phyloP scores from a whole-genome alignment of 2,113 vertebrate genomes.

The Ophthalmotilapia sp. region DNA sequence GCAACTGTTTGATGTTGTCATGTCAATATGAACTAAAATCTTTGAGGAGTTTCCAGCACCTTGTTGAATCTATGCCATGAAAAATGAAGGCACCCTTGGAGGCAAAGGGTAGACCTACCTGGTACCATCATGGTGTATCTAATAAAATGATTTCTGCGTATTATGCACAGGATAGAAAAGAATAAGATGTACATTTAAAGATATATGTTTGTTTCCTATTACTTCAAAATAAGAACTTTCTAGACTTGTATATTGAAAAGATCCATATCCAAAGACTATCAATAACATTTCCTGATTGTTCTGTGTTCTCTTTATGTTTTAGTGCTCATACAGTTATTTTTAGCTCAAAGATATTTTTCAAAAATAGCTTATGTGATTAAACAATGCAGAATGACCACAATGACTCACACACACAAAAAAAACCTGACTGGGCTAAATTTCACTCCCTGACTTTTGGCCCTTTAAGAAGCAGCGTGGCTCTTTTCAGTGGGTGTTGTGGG shows the following conservation, averaged over 20 bases:
- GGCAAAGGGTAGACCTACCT: not conserved
- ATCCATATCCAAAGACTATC: not conserved
- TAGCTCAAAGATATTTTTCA: not conserved
- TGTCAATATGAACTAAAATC: not conserved
- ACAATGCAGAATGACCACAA: not conserved
- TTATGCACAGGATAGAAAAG: not conserved
- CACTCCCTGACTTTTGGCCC: not conserved
- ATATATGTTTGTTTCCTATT: not conserved
- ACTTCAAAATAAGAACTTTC: not conserved
- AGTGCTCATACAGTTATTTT: not conserved
- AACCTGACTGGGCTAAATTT: not conserved
- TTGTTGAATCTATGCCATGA: not conserved
- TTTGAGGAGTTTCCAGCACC: not conserved
- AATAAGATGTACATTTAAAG: not conserved
- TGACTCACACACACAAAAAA: not conserved
- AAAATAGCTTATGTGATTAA: not conserved
- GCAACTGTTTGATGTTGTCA: not conserved
- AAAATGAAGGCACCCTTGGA: not conserved
- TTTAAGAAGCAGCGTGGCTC: constrained; percentile 2
- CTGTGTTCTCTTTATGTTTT: not conserved
- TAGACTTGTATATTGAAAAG: not conserved
- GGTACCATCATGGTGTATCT: not conserved
- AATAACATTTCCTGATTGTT: not conserved
- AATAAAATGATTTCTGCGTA: not conserved
- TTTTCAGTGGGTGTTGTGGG: constrained; percentile 7